A percentile compares a stretch with the other conserved stretches of the same genome.
Evolutionary conservation across 2,797 vertebrate species (phyloP).

Genomic region (Coendou prehensilis): DNA sequence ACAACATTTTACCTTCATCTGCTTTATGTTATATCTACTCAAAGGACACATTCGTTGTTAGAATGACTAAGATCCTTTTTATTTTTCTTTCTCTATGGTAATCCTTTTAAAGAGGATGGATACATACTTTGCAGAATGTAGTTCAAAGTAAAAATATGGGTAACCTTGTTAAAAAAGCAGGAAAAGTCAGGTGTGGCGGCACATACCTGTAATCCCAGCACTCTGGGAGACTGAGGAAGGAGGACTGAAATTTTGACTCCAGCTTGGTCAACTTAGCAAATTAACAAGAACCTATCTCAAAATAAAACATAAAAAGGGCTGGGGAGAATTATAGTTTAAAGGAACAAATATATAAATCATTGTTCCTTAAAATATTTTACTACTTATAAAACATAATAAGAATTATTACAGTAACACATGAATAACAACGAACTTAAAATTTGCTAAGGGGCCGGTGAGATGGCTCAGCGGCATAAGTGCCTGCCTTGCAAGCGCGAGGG

Average conservation of each 20-base stretch:
- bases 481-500: too few species aligned
- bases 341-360: not conserved
- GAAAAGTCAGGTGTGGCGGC: not conserved
- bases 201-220: not conserved
- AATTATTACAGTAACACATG: not conserved
- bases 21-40: not conserved
- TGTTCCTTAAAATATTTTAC: not conserved
- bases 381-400: not conserved
- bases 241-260: not conserved
- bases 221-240: not conserved
- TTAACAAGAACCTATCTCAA: not conserved
- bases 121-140: not conserved
- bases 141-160: slow-evolving; percentile 5
- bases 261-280: not conserved
- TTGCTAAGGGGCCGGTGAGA: too few species aligned
- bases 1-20: slow-evolving; percentile 24
- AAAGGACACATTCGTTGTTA: slow-evolving; percentile 37
- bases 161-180: not conserved
- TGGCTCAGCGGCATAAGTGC: too few species aligned
- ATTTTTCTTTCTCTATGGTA: slow-evolving; percentile 7
- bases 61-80: slow-evolving; percentile 5
- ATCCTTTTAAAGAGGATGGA: not conserved
- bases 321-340: not conserved
- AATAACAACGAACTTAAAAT: not conserved
- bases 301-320: too few species aligned